Conservation (phyloP, 1,140 invertebrate species). For the Drosophila murphyi region DNA sequence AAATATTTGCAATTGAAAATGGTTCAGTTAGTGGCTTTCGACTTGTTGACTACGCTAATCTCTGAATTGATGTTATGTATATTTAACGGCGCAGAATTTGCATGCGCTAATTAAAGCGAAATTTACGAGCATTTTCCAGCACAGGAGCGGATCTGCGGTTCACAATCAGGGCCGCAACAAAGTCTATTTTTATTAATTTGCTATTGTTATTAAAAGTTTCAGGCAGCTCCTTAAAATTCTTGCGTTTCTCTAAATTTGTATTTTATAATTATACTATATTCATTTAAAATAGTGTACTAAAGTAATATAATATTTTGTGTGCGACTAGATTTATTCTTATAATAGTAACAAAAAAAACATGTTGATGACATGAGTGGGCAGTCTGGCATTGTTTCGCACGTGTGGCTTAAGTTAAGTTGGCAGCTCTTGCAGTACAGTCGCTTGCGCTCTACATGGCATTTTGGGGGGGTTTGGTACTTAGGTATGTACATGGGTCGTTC, state of each 20-base stretch:
- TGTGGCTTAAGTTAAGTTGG: constrained; percentile 55
- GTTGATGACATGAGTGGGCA: constrained; percentile 35
- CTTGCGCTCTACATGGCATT: constrained; percentile 51
- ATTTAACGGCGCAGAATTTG: constrained; percentile 55
- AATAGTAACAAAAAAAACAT: background rate
- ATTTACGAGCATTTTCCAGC: constrained; percentile 34
- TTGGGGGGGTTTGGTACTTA: constrained; percentile 5
- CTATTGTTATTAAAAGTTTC: no score
- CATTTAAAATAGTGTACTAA: constrained; percentile 1
- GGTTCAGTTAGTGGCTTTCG: constrained; percentile 27
- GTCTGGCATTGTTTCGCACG: constrained; percentile 47
- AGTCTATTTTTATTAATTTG: background rate
- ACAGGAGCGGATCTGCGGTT: background rate
- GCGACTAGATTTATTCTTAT: background rate
- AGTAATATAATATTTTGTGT: constrained; percentile 19
- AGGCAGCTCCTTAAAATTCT: no score
- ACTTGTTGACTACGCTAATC: constrained; percentile 79
- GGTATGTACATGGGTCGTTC: constrained; percentile 53
- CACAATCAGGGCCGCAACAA: background rate
- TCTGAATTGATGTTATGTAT: constrained; percentile 41
- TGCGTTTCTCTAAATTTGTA: background rate
- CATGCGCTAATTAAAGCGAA: constrained; percentile 43
- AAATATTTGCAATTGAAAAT: constrained; percentile 19
- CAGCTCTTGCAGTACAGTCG: constrained; percentile 66
- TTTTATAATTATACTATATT: background rate